Evolutionary conservation across 2,113 vertebrate species (phyloP), one percentile per base, ranked within the genome.

Genomic region (Serinus canaria): DNA sequence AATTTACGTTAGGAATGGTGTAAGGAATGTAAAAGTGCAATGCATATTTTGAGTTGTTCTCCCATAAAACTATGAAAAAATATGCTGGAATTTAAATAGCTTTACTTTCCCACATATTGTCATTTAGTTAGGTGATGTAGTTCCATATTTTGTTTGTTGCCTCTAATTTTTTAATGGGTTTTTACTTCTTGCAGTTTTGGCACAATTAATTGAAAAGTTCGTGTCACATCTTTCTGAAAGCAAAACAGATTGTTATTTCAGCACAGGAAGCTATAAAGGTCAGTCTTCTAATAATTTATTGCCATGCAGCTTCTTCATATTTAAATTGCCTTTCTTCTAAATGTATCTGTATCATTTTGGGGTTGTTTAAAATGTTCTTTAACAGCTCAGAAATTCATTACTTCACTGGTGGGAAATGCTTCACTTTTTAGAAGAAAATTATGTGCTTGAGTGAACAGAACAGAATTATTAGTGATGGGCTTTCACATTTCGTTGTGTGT

Each of bases 141-240:
- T 91, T 96, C 41, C 55, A 69, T 6, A 5, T 87, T 90, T 89
- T 52, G 31, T 85, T 91, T 21, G 8, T 85, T 87, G 80, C 35
- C 13, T 95, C 83, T 95, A 60, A 55, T 83, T 35, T 94, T 76
- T 91, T 94, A 96, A 97, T 95, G 89, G 41, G 50, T 87, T 88
- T 96, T 93, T 95, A 28, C 62, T 95, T 96, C 80, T 96, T 97
- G 33, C 97, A 99, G 99, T 97, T 95, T 96, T 99, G 96, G 97
- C 97, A 86, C 98, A 99, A 96, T 98, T 99, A 94, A 98, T 99
- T 96, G 98, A 99, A 96, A 98, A 95, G 62, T 98, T 98, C 10
- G 98, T 99, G 83, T 92, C 96, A 43, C 98, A 97, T 97, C 98
- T 99, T 84, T 98, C 98, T 67, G 97, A 96, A 95, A 98, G 94